Evolutionary conservation across 2,113 vertebrate genomes (phyloP).

Genomic region (Aythya baeri): DNA sequence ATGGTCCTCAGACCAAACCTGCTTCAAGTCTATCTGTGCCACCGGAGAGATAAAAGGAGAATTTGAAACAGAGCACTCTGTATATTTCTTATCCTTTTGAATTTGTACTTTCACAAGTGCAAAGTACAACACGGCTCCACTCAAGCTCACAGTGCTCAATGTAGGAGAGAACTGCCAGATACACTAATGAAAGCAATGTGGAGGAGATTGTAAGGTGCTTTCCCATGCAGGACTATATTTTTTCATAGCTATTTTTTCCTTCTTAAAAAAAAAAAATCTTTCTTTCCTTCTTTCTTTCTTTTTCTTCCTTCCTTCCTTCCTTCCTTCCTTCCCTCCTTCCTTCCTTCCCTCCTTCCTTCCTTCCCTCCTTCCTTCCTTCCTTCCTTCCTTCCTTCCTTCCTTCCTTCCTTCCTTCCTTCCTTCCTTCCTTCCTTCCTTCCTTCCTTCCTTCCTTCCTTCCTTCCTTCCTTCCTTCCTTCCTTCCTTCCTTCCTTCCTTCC

Average conservation of each 20-base stretch:
- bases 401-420: too few species aligned
- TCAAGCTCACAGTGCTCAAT: accelerated
- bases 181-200: neutral
- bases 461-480: too few species aligned
- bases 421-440: too few species aligned
- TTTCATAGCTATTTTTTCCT: neutral
- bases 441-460: too few species aligned
- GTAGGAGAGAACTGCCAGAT: neutral
- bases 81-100: neutral
- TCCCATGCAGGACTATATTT: neutral
- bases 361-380: too few species aligned
- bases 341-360: too few species aligned
- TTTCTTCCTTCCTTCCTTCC: too few species aligned
- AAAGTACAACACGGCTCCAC: neutral
- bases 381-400: too few species aligned
- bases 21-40: neutral
- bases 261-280: too few species aligned
- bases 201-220: neutral
- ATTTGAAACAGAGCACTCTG: neutral
- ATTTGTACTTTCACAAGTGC: neutral
- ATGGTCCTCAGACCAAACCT: neutral
- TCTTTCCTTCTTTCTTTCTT: too few species aligned
- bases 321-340: too few species aligned
- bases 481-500: too few species aligned
- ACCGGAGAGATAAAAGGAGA: neutral